A percentile compares a stretch with the other conserved stretches of the same genome.
These are phyloP conservation scores for Borostomias antarcticus DNA, from an alignment of 2,797 vertebrate genomes.

Conservation along the genomic window DNA sequence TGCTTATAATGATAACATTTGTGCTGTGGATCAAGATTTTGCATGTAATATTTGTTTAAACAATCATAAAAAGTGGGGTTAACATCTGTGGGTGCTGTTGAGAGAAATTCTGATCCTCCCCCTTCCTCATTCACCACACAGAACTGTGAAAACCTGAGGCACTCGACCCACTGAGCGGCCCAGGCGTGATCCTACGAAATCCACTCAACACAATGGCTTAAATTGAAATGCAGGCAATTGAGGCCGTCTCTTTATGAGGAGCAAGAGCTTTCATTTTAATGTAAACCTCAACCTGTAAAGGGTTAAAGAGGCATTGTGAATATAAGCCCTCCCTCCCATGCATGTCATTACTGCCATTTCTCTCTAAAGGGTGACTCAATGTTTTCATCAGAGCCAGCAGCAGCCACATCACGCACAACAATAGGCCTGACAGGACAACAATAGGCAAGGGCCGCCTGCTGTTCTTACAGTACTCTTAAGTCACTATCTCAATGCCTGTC, in stretches of 20 bases:
- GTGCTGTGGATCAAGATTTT: no score
- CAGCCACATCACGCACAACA: slow-evolving; percentile 27
- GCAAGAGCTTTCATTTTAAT: slow-evolving; percentile 60
- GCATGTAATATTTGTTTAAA: no score
- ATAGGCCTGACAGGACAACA: slow-evolving; percentile 31
- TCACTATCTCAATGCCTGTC: slow-evolving; percentile 1
- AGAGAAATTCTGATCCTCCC: no score
- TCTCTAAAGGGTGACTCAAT: slow-evolving; percentile 22
- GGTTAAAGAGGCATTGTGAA: slow-evolving; percentile 54
- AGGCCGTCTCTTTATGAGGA: slow-evolving; percentile 39
- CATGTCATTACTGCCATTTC: slow-evolving; percentile 29
- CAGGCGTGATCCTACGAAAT: slow-evolving; percentile 43
- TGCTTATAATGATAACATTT: no score
- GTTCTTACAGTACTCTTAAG: slow-evolving; percentile 11
- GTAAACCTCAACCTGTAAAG: slow-evolving; percentile 28
- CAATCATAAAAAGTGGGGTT: no score
- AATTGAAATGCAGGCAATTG: slow-evolving; percentile 64
- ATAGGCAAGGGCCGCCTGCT: slow-evolving; percentile 20
- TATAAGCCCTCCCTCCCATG: slow-evolving; percentile 36
- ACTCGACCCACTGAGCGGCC: slow-evolving; percentile 4
- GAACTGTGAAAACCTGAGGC: slow-evolving; percentile 28
- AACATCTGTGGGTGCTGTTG: no score
- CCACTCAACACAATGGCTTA: slow-evolving; percentile 50
- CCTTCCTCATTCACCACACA: slow-evolving; percentile 1
- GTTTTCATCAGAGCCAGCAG: slow-evolving; percentile 23